Evolutionary conservation across 2,888 invertebrate species (phyloP).

Genomic region (Pyrrhosoma nymphula): DNA sequence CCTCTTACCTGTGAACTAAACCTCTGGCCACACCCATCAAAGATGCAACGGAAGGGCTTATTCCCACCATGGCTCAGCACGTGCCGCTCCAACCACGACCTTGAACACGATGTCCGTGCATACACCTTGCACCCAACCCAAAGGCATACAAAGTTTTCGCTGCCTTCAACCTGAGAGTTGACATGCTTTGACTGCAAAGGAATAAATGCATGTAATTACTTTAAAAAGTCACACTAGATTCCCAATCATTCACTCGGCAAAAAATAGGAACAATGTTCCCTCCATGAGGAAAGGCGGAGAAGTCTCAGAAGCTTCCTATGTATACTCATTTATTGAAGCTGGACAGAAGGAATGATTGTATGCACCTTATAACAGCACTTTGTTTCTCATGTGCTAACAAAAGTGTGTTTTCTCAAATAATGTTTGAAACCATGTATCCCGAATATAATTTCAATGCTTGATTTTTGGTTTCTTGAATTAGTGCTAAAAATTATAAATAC

Average conservation of each 20-base stretch:
- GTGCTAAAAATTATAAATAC: no score
- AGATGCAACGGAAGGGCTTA: slow-evolving; percentile 97
- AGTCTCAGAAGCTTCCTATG: no score
- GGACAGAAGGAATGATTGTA: no score
- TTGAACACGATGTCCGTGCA: slow-evolving; percentile 93
- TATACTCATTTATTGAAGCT: no score
- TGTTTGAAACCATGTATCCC: no score
- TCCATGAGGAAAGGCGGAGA: not conserved
- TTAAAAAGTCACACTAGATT: not conserved
- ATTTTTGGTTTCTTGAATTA: no score
- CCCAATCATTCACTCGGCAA: no score
- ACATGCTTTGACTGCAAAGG: slow-evolving; percentile 87
- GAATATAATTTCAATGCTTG: no score
- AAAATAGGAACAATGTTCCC: not conserved
- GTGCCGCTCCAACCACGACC: slow-evolving; percentile 96
- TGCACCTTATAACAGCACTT: no score
- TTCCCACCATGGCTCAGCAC: slow-evolving; percentile 94
- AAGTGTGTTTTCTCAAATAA: no score
- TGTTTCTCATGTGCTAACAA: no score
- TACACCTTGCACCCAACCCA: slow-evolving; percentile 98
- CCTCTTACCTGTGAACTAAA: slow-evolving; percentile 90
- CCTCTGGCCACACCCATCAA: slow-evolving; percentile 91
- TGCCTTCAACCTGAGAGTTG: slow-evolving; percentile 87
- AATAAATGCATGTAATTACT: slow-evolving; percentile 6
- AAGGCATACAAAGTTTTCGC: slow-evolving; percentile 92